A percentile compares a stretch with the other conserved stretches of the same genome.
Conservation (phyloP, 2,113 vertebrate species). For the Rhinoderma darwinii region DNA sequence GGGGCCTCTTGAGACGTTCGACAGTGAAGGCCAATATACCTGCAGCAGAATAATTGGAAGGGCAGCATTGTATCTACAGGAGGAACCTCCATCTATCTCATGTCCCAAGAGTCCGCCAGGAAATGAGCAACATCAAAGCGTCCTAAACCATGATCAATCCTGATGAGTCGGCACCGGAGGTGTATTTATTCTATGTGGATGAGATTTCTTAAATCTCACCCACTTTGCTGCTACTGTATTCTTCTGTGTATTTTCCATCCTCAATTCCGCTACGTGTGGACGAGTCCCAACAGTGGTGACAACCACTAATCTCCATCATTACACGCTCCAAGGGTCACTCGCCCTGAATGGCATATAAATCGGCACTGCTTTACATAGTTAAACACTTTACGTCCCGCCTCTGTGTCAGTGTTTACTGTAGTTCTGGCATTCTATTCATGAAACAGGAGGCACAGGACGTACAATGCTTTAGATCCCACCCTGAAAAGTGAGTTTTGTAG, state of each 20-base stretch:
- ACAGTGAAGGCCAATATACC: not conserved
- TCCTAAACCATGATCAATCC: not conserved
- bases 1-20: not conserved
- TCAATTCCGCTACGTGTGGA: not conserved
- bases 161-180: not conserved
- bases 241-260: too few species aligned
- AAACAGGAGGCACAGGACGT: not conserved
- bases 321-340: not conserved
- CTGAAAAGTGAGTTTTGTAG: too few species aligned
- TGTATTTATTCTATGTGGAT: not conserved
- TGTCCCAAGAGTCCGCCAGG: not conserved
- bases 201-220: too few species aligned
- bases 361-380: not conserved
- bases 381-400: not conserved
- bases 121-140: not conserved
- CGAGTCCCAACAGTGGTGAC: not conserved
- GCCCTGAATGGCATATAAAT: not conserved
- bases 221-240: too few species aligned
- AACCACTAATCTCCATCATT: not conserved
- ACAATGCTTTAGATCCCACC: not conserved
- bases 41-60: conserved; percentile 23
- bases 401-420: not conserved
- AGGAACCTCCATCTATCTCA: not conserved
- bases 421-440: not conserved
- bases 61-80: not conserved